A percentile compares a stretch with the other conserved stretches of the same genome.
Conservation (phyloP, 2,888 invertebrate species). For the Orthosia gothica region DNA sequence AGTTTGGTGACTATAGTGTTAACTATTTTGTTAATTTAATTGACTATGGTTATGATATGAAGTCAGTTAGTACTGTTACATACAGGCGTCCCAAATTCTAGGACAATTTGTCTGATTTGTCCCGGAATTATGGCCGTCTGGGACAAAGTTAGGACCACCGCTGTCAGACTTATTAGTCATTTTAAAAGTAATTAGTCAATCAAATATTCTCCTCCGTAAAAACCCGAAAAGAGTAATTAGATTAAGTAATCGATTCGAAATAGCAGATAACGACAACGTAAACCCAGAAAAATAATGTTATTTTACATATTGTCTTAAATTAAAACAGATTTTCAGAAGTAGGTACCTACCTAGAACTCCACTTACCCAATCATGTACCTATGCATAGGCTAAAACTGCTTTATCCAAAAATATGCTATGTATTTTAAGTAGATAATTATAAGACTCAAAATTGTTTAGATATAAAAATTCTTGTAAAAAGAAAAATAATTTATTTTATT, state of each 20-base stretch:
- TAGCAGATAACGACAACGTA: neutral
- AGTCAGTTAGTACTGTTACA: constrained; percentile 1
- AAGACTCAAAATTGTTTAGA: constrained; percentile 58
- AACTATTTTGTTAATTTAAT: constrained; percentile 29
- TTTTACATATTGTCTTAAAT: neutral
- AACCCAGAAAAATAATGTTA: neutral
- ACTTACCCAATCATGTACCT: neutral
- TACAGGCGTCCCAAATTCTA: neutral
- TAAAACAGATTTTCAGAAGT: neutral
- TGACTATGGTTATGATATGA: neutral
- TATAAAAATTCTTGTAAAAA: constrained; percentile 27
- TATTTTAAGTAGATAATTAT: constrained; percentile 8
- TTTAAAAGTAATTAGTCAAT: constrained; percentile 7
- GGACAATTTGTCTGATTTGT: neutral
- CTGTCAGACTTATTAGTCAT: constrained; percentile 2
- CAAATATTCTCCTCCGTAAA: constrained; percentile 1
- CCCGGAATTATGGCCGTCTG: neutral
- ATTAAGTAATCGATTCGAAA: constrained; percentile 15
- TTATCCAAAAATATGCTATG: constrained; percentile 43
- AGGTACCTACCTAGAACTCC: no score
- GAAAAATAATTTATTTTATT: constrained; percentile 54
- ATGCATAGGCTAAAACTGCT: constrained; percentile 10
- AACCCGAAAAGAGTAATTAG: neutral
- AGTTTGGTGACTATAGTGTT: constrained; percentile 38
- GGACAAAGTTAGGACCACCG: neutral